Evolutionary conservation across 2,113 vertebrate genomes (phyloP).

Genomic region (Cyrtonyx montezumae): DNA sequence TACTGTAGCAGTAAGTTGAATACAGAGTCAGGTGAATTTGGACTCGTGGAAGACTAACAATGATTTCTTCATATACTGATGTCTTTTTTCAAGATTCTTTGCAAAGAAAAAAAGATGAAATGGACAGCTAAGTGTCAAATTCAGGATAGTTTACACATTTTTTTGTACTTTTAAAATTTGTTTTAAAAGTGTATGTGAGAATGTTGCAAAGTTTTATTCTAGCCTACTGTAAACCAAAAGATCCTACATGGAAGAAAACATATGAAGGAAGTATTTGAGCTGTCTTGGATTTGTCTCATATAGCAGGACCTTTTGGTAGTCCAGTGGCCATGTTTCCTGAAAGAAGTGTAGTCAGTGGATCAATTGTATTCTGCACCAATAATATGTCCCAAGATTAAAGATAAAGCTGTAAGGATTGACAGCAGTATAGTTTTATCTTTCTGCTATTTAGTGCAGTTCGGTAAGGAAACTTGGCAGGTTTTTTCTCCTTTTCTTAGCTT

Average conservation of each 20-base stretch:
- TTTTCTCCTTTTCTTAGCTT: background rate
- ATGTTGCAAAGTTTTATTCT: background rate
- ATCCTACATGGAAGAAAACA: background rate
- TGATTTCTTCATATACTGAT: rapidly evolving
- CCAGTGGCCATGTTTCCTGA: background rate
- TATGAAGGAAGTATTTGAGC: background rate
- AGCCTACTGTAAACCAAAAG: background rate
- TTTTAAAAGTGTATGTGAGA: background rate
- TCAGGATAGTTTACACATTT: background rate
- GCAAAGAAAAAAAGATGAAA: background rate
- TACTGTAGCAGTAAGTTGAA: background rate
- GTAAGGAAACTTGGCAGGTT: conserved; percentile 10
- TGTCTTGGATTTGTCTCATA: background rate
- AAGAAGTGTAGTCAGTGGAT: background rate
- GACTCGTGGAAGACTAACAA: rapidly evolving
- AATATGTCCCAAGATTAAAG: background rate
- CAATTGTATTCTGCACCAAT: background rate
- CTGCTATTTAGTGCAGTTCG: background rate
- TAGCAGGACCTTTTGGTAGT: rapidly evolving
- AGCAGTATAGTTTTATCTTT: background rate
- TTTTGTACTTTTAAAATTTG: background rate
- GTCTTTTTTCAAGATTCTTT: background rate
- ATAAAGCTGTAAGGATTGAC: background rate
- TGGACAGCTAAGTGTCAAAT: background rate
- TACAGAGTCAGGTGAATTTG: background rate